phyloP scores from a whole-genome alignment of 2,888 invertebrate species.

The Dryobotodes eremita region DNA sequence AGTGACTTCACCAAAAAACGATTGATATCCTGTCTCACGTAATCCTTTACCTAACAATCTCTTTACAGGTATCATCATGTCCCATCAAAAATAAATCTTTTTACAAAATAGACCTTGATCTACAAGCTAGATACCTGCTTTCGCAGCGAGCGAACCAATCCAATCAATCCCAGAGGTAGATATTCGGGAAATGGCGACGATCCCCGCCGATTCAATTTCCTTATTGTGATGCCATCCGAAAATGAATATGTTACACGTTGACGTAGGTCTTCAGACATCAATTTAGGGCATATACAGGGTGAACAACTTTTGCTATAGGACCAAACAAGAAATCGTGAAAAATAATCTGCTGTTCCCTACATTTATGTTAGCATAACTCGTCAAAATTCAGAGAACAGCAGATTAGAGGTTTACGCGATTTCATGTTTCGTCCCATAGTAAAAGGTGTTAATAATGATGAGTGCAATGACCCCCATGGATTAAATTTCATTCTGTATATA shows the following conservation, averaged over 20 bases:
- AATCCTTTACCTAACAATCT: background rate
- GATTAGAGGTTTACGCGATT: too few species aligned
- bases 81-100: slow-evolving; percentile 40
- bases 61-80: background rate
- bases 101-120: slow-evolving; percentile 29
- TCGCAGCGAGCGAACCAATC: slow-evolving; percentile 40
- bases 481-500: background rate
- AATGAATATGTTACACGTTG: slow-evolving; percentile 46
- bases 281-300: slow-evolving; percentile 4
- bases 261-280: slow-evolving; percentile 5
- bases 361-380: too few species aligned
- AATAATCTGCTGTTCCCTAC: too few species aligned
- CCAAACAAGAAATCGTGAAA: too few species aligned
- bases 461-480: too few species aligned
- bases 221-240: slow-evolving; percentile 53
- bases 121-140: slow-evolving; percentile 34
- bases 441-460: too few species aligned
- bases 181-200: slow-evolving; percentile 60
- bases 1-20: background rate
- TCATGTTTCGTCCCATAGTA: too few species aligned
- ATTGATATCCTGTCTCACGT: background rate
- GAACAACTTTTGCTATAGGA: too few species aligned
- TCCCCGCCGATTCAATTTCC: slow-evolving; percentile 65
- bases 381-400: too few species aligned
- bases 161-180: slow-evolving; percentile 58